Evolutionary conservation across 2,113 vertebrate species (phyloP).

Genomic region (Oxyura jamaicensis): DNA sequence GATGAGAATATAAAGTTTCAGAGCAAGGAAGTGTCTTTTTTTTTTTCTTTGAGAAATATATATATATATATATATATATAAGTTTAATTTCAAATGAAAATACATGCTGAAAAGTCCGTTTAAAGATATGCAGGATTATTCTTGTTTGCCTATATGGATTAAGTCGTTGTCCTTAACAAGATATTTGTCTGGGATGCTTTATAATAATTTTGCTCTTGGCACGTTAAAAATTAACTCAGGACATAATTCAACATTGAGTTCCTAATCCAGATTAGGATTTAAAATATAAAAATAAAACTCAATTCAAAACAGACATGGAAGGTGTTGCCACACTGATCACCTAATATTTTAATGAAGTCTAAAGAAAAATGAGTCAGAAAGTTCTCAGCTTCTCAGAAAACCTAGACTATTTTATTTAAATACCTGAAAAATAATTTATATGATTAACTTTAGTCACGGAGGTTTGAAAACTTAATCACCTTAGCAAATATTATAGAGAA

Average conservation of each 20-base stretch:
- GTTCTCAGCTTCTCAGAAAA: conserved; percentile 12
- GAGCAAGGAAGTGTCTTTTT: background rate
- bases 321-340: background rate
- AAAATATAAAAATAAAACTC: conserved; percentile 16
- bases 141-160: conserved; percentile 59
- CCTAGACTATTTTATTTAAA: conserved; percentile 38
- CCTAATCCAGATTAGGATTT: conserved; percentile 63
- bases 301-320: conserved; percentile 9
- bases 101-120: conserved; percentile 46
- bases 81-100: conserved; percentile 41
- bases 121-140: conserved; percentile 46
- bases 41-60: too few species aligned
- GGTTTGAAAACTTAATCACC: conserved; percentile 48
- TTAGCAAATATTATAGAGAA: background rate
- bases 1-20: background rate
- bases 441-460: conserved; percentile 53
- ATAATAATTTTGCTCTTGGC: conserved; percentile 55
- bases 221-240: conserved; percentile 39
- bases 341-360: conserved; percentile 55
- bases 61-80: too few species aligned
- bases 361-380: conserved; percentile 37
- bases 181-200: conserved; percentile 23
- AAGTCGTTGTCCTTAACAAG: conserved; percentile 38
- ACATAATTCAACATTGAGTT: conserved; percentile 48
- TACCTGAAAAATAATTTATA: conserved; percentile 61